Base-by-base conservation (phyloP, 1,140 invertebrate species). In the Aradophagus sp. region DNA sequence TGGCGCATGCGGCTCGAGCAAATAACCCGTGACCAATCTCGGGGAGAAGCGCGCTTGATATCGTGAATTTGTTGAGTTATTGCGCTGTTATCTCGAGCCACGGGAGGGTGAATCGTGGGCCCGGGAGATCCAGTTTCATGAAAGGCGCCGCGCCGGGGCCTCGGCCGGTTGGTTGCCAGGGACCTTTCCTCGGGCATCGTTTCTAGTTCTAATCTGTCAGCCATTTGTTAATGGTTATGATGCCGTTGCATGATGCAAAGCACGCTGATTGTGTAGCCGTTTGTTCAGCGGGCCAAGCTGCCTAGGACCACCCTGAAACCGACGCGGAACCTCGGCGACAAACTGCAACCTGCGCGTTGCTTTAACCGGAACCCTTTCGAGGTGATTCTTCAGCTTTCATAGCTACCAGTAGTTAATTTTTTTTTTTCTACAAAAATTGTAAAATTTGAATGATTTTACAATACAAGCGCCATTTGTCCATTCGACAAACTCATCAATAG, bases 21-120 rank as follows among this genome's bases (percentile, higher is more conserved):
- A 38, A 73, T 70, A 78, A 73, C 75, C 7, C 76, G 73, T 80
- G 75, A 80, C 76, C 81, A 82, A 82, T 82, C 75, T 80, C 45
- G 71, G 50, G 73, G 38, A 77, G 73, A 77, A 69, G 72, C 58
- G 62, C 74, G 74, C 66, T 59, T 58, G 59, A 55, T 80, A 81
- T 82, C 80, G 73, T 80, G 75, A 78, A 81, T 62, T 77, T 74
- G 67, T 76, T 83, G 81, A 84, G 78, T 83, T 84, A 84, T 83
- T 82, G 66, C 73, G 72, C 75, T 77, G 81, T 82, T 83, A 84
- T 84, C 82, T 80, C 53, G 55, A 68, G 52, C 65, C 59, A 65
- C 68, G 59, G 74, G 71, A 73, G 77, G 77, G 61, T 59, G 56
- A 67, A 55, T 44, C 42, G 62, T 55, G 36, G 36, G 39, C 61